A percentile compares a stretch with the other conserved stretches of the same genome.
Conservation (phyloP, 2,797 vertebrate species). For the Enteromius thamalakanensis region DNA sequence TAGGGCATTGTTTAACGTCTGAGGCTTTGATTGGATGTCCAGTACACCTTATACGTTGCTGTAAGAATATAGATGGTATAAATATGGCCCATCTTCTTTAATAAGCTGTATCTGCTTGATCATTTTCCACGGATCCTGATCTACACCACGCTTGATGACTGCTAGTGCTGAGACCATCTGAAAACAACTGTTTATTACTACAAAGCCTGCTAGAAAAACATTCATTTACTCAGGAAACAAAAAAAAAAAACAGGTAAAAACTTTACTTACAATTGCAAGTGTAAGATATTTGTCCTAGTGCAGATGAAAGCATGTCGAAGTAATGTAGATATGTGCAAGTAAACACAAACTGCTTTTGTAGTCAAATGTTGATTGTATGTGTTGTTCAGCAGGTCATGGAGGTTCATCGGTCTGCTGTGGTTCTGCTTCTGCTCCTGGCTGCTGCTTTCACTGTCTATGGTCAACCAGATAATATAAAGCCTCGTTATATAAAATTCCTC, state of each 20-base stretch:
- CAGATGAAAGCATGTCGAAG: neutral
- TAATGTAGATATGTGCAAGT: neutral
- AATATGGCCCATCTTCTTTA: too few species aligned
- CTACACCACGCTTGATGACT: too few species aligned
- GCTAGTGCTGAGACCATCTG: too few species aligned
- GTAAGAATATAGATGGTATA: too few species aligned
- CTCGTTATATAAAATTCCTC: constrained; percentile 44
- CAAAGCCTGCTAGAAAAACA: too few species aligned
- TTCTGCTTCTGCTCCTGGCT: constrained; percentile 39
- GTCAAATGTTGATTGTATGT: neutral
- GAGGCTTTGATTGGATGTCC: too few species aligned
- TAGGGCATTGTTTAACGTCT: too few species aligned
- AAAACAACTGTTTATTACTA: neutral
- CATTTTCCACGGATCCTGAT: too few species aligned
- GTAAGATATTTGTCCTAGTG: too few species aligned
- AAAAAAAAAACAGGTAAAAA: neutral
- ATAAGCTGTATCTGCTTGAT: too few species aligned
- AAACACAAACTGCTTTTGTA: neutral
- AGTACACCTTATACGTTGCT: too few species aligned
- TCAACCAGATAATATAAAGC: neutral
- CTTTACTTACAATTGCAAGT: neutral
- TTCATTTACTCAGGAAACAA: too few species aligned
- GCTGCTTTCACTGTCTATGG: neutral
- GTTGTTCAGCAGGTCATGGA: constrained; percentile 33
- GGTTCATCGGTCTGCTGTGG: constrained; percentile 8